Evolutionary conservation across 23 tunicate genomes (phyloP).

Genomic region (Halocynthia aurantium): DNA sequence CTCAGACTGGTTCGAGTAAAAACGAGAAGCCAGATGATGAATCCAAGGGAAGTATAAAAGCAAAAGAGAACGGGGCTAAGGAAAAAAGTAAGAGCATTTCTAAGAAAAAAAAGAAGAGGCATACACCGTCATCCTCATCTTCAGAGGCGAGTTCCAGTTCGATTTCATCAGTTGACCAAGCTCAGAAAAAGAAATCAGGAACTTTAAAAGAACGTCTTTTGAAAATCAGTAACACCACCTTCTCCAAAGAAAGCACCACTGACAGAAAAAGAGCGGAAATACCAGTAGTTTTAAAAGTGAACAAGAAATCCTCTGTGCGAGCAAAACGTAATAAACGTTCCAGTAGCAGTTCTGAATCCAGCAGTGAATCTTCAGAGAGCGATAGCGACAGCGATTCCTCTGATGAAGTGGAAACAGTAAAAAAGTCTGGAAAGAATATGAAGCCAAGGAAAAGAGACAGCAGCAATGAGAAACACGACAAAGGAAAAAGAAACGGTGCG

Average conservation of each 20-base stretch:
- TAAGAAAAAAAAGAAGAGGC: background rate
- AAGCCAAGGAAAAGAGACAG: background rate
- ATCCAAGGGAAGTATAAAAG: background rate
- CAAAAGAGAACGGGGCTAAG: background rate
- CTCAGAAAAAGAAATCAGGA: background rate
- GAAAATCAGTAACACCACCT: conserved; percentile 5
- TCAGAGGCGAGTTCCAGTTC: too few species aligned
- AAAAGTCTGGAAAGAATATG: background rate
- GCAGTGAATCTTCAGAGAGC: conserved; percentile 4
- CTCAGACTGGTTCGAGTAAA: background rate
- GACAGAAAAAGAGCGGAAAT: background rate
- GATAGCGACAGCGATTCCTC: background rate
- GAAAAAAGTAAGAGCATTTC: background rate
- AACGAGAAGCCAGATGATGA: background rate
- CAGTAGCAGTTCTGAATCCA: background rate
- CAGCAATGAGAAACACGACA: background rate
- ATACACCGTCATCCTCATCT: background rate
- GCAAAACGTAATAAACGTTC: background rate
- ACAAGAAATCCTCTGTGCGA: background rate
- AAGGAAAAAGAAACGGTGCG: too few species aligned
- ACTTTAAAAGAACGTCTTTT: background rate
- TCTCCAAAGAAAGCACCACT: too few species aligned
- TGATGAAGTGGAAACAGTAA: background rate
- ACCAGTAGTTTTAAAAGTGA: background rate
- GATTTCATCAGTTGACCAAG: background rate